phyloP scores from a whole-genome alignment of 2,113 vertebrate species.

The Grus americana region DNA sequence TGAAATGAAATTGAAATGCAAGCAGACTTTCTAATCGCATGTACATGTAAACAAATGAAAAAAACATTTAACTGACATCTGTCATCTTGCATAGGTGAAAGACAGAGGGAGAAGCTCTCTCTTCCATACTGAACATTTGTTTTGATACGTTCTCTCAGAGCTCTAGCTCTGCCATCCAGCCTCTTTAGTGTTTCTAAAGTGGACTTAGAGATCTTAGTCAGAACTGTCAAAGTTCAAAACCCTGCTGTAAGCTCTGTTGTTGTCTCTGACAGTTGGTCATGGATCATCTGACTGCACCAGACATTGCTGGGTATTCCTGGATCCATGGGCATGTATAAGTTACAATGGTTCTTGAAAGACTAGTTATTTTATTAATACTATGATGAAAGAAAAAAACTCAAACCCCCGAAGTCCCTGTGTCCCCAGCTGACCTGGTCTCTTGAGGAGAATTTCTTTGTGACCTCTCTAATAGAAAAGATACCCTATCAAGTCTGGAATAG shows the following conservation, averaged over 20 bases:
- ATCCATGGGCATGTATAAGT: not conserved
- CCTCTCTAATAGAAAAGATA: not conserved
- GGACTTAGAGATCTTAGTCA: not conserved
- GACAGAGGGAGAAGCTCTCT: not conserved
- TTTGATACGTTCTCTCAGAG: not conserved
- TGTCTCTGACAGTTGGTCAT: not conserved
- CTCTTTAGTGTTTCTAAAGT: not conserved
- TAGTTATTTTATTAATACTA: not conserved
- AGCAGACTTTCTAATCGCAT: not conserved
- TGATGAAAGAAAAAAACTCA: not conserved
- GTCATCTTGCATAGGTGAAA: not conserved
- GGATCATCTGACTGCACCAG: not conserved
- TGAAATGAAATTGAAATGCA: not conserved
- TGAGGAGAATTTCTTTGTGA: not conserved
- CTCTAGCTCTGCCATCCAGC: not conserved
- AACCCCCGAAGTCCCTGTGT: fast-evolving
- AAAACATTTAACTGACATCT: not conserved
- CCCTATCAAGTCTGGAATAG: not conserved
- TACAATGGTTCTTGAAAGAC: not conserved
- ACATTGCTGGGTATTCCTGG: not conserved
- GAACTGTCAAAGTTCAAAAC: not conserved
- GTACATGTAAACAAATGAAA: not conserved
- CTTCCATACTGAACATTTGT: not conserved
- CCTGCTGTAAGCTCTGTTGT: not conserved
- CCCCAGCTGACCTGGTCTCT: not conserved